phyloP scores from a whole-genome alignment of 2,113 vertebrate species.

The Pterocles orientalis region DNA sequence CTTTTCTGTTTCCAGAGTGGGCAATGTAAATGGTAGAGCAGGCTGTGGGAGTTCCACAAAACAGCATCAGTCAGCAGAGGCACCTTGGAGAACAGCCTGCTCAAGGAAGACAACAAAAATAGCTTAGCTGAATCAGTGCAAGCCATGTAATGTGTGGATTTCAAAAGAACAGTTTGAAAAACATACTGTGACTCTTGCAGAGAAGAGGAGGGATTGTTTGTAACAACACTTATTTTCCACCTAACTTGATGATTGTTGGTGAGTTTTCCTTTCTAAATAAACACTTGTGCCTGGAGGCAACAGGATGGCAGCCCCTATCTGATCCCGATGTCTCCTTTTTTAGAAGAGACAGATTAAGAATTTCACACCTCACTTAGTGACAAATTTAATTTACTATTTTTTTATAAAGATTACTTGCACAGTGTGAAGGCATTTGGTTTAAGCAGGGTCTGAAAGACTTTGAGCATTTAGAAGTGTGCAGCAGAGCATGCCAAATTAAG shows the following conservation, averaged over 20 bases:
- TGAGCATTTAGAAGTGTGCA: slow-evolving; percentile 26
- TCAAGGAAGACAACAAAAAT: background rate
- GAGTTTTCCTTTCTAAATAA: background rate
- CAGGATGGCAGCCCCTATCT: background rate
- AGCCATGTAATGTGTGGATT: background rate
- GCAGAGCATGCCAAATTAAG: slow-evolving; percentile 61
- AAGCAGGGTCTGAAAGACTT: slow-evolving; percentile 23
- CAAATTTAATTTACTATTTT: slow-evolving; percentile 34
- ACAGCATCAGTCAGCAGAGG: background rate
- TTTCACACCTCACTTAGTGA: slow-evolving; percentile 52
- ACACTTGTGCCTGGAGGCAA: background rate
- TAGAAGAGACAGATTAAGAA: background rate
- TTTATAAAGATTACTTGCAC: slow-evolving; percentile 39
- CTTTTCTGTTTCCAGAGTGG: background rate
- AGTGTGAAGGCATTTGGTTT: slow-evolving; percentile 39
- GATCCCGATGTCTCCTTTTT: background rate
- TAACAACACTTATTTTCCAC: background rate
- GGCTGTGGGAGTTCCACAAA: background rate
- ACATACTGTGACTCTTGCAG: background rate
- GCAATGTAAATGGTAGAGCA: background rate
- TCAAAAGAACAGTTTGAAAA: background rate
- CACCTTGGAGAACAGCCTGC: background rate
- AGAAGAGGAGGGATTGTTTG: background rate
- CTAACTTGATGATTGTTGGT: background rate
- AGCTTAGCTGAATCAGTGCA: background rate